Conservation (phyloP, 2,113 vertebrate genomes). For the Eulemur macaco region DNA sequence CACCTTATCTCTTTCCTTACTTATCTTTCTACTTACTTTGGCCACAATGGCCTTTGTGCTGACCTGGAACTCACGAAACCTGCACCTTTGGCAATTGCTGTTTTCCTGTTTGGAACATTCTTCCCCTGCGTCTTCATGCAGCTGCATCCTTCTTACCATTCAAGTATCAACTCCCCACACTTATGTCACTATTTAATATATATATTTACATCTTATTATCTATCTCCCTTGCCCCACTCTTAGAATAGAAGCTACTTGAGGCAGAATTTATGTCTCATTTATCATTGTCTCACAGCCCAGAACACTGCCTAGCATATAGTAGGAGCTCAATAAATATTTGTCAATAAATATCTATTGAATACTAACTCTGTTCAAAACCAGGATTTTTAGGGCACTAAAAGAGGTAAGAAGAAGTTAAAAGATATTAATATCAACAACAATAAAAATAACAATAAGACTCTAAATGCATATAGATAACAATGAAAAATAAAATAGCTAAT, state of each 20-base stretch:
- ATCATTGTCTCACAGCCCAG: neutral
- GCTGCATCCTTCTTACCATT: neutral
- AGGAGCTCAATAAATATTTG: neutral
- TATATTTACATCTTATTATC: neutral
- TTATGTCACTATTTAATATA: neutral
- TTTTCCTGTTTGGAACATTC: neutral
- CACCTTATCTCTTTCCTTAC: neutral
- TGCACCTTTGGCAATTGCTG: neutral
- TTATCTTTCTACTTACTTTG: neutral
- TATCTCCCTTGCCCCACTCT: neutral
- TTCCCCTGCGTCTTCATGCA: neutral
- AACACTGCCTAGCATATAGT: neutral
- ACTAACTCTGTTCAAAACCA: neutral
- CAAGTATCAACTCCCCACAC: neutral
- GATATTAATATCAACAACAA: neutral
- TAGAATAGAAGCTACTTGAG: neutral
- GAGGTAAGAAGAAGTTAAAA: neutral
- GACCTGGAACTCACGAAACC: neutral
- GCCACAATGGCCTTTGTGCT: neutral
- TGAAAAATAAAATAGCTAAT: constrained; percentile 1
- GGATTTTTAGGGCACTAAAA: neutral
- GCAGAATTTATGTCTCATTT: neutral
- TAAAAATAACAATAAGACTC: neutral
- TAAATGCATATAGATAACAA: neutral
- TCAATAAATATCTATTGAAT: neutral